Conservation (phyloP, 2,113 vertebrate genomes). For the Stictonetta naevosa region DNA sequence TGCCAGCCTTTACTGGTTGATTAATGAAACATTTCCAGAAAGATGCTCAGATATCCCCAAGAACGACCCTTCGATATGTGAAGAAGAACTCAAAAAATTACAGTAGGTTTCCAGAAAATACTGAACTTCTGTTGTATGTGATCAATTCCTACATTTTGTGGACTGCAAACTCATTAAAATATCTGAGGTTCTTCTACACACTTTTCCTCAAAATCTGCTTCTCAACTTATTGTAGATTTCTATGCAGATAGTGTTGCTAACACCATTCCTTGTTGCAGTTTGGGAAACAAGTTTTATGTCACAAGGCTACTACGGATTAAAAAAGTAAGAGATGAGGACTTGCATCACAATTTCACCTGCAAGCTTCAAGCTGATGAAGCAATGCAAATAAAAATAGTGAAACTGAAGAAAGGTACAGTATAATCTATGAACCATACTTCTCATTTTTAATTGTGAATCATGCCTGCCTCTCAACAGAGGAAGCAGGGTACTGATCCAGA, state of each 20-base stretch:
- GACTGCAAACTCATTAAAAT: background rate
- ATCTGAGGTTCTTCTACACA: background rate
- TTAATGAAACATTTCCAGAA: background rate
- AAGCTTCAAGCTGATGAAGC: background rate
- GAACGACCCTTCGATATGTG: conserved; percentile 36
- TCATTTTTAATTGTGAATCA: background rate
- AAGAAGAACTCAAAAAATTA: conserved; percentile 36
- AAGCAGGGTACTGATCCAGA: background rate
- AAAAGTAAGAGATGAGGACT: conserved; percentile 61
- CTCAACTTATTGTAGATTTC: background rate
- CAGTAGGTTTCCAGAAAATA: conserved; percentile 54
- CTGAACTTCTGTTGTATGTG: background rate
- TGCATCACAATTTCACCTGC: conserved; percentile 73
- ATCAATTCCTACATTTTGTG: background rate
- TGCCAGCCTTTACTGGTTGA: conserved; percentile 65
- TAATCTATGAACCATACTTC: background rate
- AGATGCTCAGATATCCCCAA: background rate
- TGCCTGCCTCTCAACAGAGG: background rate
- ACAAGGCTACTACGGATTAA: conserved; percentile 67
- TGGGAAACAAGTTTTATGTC: conserved; percentile 35
- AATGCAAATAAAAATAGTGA: conserved; percentile 25
- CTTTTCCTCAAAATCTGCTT: background rate
- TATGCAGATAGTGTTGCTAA: background rate
- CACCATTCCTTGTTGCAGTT: conserved; percentile 16
- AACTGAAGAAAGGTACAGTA: conserved; percentile 70